Conservation (phyloP, 2,113 vertebrate genomes). For the Choloepus hoffmanni region DNA sequence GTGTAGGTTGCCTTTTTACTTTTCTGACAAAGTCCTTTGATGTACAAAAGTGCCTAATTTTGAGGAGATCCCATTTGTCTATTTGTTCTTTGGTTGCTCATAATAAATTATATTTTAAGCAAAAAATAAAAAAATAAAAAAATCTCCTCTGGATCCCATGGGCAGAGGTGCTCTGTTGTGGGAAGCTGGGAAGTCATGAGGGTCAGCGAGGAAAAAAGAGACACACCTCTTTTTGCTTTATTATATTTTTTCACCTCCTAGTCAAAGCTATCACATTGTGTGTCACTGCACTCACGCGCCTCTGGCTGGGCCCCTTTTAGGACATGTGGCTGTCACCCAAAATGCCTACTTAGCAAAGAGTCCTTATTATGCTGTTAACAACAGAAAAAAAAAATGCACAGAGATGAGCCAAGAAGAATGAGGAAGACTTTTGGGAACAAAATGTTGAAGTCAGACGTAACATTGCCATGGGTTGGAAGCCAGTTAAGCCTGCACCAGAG, state of each 20-base stretch:
- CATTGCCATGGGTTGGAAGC: constrained; percentile 76
- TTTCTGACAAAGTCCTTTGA: no score
- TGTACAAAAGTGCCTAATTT: no score
- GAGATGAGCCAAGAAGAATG: constrained; percentile 76
- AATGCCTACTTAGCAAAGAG: constrained; percentile 40
- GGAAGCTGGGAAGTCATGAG: neutral
- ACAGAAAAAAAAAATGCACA: constrained; percentile 83
- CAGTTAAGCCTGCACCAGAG: constrained; percentile 82
- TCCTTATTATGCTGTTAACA: constrained; percentile 32
- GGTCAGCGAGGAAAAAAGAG: neutral
- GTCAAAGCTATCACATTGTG: constrained; percentile 60
- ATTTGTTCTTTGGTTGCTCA: no score
- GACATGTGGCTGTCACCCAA: constrained; percentile 59
- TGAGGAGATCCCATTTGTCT: no score
- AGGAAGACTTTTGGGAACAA: constrained; percentile 78
- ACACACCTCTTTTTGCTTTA: neutral
- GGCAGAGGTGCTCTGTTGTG: neutral
- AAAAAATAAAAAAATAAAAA: no score
- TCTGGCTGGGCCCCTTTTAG: constrained; percentile 71
- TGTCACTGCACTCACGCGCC: constrained; percentile 69
- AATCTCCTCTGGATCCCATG: neutral
- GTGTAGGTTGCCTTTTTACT: no score
- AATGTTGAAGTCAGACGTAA: constrained; percentile 76
- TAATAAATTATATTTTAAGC: no score
- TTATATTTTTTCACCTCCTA: constrained; percentile 37